Evolutionary conservation across 30 jellyfish, hydroid and myxozoan genomes (phyloP), one percentile per base, ranked within the genome.

Genomic region (Catostylus mosaicus): DNA sequence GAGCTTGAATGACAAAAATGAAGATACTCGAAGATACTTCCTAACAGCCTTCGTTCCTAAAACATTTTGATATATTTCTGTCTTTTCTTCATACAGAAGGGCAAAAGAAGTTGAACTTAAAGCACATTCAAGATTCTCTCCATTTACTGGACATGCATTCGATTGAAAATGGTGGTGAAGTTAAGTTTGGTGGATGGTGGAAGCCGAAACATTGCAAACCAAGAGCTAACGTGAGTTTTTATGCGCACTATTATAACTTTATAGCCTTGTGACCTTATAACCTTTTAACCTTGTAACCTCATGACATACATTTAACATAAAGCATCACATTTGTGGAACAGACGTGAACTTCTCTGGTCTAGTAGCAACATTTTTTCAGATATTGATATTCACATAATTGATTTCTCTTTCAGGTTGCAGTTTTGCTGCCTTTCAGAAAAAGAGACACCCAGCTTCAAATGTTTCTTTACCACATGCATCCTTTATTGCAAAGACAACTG

Each of bases 171-270:
- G 98, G 98, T 7, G 98, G 98, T 43, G 38, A 60, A 20, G 96
- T 91, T 19, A 82, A 91, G 38, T 66, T 40, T 38, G 98, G 98
- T 56, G 98, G 98, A 8, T 84, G 96, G 96, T 91, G 96, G 96
- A 54, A 64, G 83, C 96, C 98, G 1, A 68, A 78, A 24, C 73
- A 88, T 35, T 91, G 98, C 57, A 64, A 22, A 20, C 90, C 96
- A 45, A 78, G 90, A 61, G 86, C 80, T 1, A 83, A 50, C 2
- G 63, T 50, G 24, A 50, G 63, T 50, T 6, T 50, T 50, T 50
- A 14, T n/a, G n/a, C n/a, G n/a, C n/a, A n/a, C n/a, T n/a, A n/a
- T n/a, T n/a, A n/a, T n/a, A n/a, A n/a, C n/a, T n/a, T n/a, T n/a
- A n/a, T n/a, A n/a, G n/a, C n/a, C n/a, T n/a, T n/a, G n/a, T n/a